Conservation (phyloP, 92 coral and sea anemone species). For the Porites divaricata region DNA sequence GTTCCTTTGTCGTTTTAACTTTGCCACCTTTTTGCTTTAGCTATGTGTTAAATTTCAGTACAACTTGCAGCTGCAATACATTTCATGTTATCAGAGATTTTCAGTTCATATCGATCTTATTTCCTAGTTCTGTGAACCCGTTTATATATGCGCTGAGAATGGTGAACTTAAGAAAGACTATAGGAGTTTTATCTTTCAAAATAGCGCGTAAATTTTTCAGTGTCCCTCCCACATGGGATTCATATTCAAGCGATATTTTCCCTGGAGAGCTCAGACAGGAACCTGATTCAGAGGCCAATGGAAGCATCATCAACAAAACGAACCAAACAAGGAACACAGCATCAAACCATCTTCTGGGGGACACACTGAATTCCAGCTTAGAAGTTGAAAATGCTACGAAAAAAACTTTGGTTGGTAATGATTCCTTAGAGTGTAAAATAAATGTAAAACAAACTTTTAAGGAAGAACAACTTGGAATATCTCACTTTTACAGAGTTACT, state of each 20-base stretch:
- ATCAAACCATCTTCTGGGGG: no score
- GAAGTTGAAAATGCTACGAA: not conserved
- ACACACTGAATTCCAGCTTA: not conserved
- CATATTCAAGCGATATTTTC: not conserved
- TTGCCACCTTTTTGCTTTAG: conserved; percentile 72
- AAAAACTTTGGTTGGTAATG: not conserved
- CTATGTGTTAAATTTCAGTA: conserved; percentile 73
- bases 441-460: not conserved
- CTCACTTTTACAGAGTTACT: conserved; percentile 29
- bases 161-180: conserved; percentile 73
- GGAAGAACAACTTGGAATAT: not conserved
- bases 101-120: conserved; percentile 64
- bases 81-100: conserved; percentile 74
- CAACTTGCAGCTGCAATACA: conserved; percentile 55
- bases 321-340: not conserved
- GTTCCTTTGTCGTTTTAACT: conserved; percentile 61
- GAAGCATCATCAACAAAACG: not conserved
- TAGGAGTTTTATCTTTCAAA: conserved; percentile 14
- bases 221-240: not conserved
- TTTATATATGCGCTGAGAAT: conserved; percentile 72
- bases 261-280: not conserved
- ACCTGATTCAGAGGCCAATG: not conserved
- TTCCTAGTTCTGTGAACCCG: conserved; percentile 81
- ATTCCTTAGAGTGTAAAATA: not conserved
- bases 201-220: not conserved